Evolutionary conservation across 2,113 vertebrate species (phyloP), one percentile per base, ranked within the genome.

Genomic region (Tachysurus vachellii): DNA sequence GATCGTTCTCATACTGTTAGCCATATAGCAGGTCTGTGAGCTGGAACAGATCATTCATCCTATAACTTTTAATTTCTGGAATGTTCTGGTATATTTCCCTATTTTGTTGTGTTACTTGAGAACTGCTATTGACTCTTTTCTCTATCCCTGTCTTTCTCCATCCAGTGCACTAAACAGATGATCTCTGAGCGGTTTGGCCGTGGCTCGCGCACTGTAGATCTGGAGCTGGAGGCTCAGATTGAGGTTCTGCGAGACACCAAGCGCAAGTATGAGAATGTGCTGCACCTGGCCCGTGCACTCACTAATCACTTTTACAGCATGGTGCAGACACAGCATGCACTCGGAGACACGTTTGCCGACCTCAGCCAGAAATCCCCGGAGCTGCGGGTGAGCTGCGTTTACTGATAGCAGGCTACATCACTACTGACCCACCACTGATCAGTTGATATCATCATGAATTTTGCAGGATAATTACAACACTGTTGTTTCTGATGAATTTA

Each of bases 321-420:
- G 92, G 96, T 99, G 88, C 98, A 99, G 96, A 99, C 98, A 0
- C 98, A 99, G 95, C 96, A 98, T 0, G 96, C 97, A 2, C 96
- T 99, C 87, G 98, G 97, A 0, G 98, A 99, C 16, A 96, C 97
- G 91, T 99, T 99, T 62, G 96, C 98, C 0, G 98, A 99, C 93
- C 98, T 99, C 94, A 99, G 98, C 94, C 98, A 99, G 96, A 99
- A 99, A 90, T 99, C 98, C 13, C 98, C 98, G 0, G 98, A 99
- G 92, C 96, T 99, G 47, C 96, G 98, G 96, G 98, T 98, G 68
- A 88, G 85, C 11, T 42, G 4, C 17, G 4, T 14, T 17, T 5
- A 44, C 5, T 17, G 53, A 23, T 8, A 56, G 14, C 53, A 21
- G 77, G 4, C 77, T 23, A 9, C 1, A 11, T 61, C n/a, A 80